These are phyloP conservation scores for Monodelphis domestica DNA, from an alignment of 2,797 vertebrate genomes.

Conservation along the genomic window DNA sequence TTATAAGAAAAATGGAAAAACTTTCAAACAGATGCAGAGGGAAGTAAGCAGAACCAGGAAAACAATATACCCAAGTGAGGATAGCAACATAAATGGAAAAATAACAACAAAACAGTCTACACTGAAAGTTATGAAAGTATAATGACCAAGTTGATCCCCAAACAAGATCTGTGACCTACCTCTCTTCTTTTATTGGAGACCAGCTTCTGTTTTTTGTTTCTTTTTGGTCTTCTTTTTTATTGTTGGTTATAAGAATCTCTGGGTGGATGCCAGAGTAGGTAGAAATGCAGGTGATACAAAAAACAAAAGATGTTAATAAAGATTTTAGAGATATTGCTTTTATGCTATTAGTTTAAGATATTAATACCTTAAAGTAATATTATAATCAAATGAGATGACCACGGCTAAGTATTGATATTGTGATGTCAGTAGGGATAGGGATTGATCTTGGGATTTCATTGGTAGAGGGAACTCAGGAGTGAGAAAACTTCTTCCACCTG, in stretches of 20 bases:
- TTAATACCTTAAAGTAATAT: constrained; percentile 14
- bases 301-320: not conserved
- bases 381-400: not conserved
- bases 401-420: not conserved
- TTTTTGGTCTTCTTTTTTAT: not conserved
- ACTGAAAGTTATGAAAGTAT: not conserved
- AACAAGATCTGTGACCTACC: not conserved
- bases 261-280: not conserved
- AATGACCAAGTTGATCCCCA: not conserved
- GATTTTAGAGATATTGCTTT: not conserved
- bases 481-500: not conserved
- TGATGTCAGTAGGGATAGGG: not conserved
- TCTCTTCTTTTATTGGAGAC: not conserved
- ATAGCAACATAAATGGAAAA: not conserved
- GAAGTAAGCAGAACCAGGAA: too few relatives aligned
- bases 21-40: not conserved
- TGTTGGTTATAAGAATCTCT: not conserved
- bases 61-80: not conserved
- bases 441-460: not conserved
- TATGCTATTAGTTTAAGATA: constrained; percentile 8
- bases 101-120: not conserved
- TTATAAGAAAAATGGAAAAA: not conserved
- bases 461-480: not conserved
- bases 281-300: not conserved
- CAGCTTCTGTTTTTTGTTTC: not conserved